Conservation (phyloP, 2,888 invertebrate species). For the Ypsolopha scabrella region DNA sequence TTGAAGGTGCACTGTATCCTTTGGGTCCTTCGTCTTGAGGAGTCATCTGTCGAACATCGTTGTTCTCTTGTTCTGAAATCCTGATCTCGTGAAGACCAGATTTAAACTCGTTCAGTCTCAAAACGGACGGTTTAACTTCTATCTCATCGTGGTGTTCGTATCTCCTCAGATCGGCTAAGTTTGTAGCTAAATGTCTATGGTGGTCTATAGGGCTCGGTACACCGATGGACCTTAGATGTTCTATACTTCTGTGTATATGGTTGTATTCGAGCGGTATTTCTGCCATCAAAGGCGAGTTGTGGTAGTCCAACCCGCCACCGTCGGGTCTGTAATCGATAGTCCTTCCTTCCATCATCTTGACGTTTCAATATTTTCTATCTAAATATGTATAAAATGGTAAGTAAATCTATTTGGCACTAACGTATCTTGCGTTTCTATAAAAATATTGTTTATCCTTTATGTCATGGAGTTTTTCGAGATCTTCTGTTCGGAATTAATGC, state of each 20-base stretch:
- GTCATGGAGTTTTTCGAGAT: conserved; percentile 67
- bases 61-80: conserved; percentile 57
- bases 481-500: conserved; percentile 51
- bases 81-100: conserved; percentile 57
- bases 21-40: conserved; percentile 61
- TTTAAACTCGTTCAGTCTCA: conserved; percentile 63
- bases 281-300: conserved; percentile 76
- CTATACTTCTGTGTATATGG: conserved; percentile 75
- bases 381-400: conserved; percentile 40
- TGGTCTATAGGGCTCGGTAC: conserved; percentile 61
- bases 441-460: conserved; percentile 40
- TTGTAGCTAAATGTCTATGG: conserved; percentile 58
- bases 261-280: conserved; percentile 76
- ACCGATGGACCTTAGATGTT: conserved; percentile 73
- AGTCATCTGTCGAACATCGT: conserved; percentile 46
- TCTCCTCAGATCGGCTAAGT: conserved; percentile 58
- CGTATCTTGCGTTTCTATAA: conserved; percentile 37
- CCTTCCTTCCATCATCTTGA: conserved; percentile 68
- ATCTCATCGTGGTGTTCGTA: conserved; percentile 64
- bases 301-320: conserved; percentile 75
- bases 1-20: conserved; percentile 65
- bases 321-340: conserved; percentile 67
- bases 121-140: conserved; percentile 62
- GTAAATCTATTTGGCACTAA: conserved; percentile 56
- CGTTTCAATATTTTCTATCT: conserved; percentile 43